Evolutionary conservation across 1,140 invertebrate species (phyloP), one percentile per base, ranked within the genome.

Genomic region (Drosophila murphyi): DNA sequence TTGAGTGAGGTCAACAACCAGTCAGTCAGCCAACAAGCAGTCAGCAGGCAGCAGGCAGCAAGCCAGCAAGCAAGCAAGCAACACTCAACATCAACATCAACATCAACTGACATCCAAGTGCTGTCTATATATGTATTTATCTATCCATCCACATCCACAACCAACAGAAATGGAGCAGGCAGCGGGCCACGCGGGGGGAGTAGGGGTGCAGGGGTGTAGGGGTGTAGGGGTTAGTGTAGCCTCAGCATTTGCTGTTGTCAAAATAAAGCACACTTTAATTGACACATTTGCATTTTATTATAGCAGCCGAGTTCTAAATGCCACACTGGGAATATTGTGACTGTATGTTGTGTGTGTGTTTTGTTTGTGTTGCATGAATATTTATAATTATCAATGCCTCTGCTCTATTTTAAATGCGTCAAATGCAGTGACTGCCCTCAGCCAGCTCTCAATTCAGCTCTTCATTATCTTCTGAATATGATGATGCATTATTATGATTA

Each of bases 191-290:
- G 20, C 20, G 20, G 5, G 31, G 47, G 3, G 5, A 4, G 5
- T 32, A n/a, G n/a, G 7, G n/a, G 3, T 4, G 35, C 7, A 8
- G 31, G 54, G 3, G 5, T 6, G 5, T 32, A n/a, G n/a, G 7
- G n/a, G 3, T 4, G 35, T 5, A 6, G 3, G 20, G 29, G 43
- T 4, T 4, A 12, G 43, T 20, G 20, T 20, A 12, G 43, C 29
- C n/a, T 34, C 31, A 45, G 72, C 75, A 77, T 67, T 63, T 39
- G 80, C 65, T 81, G 82, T 82, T 83, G 77, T 83, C 83, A 88
- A 89, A 88, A 88, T 89, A 83, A 83, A 88, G 80, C 85, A 89
- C 85, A 89, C 85, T 88, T 89, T 88, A 88, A 88, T 88, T 88
- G 83, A 88, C 87, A 88, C 83, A 88, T 88, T 88, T 88, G 85